These are phyloP conservation scores for Sminthopsis crassicaudata DNA, from an alignment of 2,113 vertebrate species.

Conservation along the genomic window DNA sequence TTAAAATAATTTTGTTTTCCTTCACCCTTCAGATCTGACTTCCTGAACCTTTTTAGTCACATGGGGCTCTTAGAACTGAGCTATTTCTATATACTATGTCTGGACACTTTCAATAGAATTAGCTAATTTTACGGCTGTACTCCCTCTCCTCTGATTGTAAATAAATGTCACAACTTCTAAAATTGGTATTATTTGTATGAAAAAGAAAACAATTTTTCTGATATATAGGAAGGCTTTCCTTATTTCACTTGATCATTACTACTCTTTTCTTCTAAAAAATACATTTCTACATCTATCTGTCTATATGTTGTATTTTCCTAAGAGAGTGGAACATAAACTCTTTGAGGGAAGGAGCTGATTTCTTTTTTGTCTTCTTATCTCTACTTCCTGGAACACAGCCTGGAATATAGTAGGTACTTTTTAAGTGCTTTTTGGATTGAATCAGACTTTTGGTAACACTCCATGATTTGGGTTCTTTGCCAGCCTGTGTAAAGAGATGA, in stretches of 20 bases:
- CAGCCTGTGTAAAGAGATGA: not conserved
- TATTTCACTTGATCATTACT: not conserved
- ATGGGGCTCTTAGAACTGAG: not conserved
- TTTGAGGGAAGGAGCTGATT: not conserved
- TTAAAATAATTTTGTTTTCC: constrained; percentile 1
- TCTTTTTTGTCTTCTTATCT: not conserved
- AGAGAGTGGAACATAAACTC: not conserved
- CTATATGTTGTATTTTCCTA: not conserved
- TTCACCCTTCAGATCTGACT: not conserved
- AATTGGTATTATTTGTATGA: not conserved
- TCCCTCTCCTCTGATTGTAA: not conserved
- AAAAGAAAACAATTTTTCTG: not conserved
- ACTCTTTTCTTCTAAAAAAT: not conserved
- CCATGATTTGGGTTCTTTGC: not conserved
- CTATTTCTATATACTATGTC: not conserved
- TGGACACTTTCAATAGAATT: not conserved
- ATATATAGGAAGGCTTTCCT: not conserved
- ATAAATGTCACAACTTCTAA: not conserved
- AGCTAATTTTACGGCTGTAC: not conserved
- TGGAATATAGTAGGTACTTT: not conserved
- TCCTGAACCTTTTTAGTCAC: not conserved
- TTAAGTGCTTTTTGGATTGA: not conserved
- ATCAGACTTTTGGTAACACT: not conserved
- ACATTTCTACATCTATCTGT: not conserved
- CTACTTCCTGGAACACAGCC: not conserved